Base-by-base conservation (phyloP, 2,797 vertebrate genomes). In the Melanotaenia maccullochi region DNA sequence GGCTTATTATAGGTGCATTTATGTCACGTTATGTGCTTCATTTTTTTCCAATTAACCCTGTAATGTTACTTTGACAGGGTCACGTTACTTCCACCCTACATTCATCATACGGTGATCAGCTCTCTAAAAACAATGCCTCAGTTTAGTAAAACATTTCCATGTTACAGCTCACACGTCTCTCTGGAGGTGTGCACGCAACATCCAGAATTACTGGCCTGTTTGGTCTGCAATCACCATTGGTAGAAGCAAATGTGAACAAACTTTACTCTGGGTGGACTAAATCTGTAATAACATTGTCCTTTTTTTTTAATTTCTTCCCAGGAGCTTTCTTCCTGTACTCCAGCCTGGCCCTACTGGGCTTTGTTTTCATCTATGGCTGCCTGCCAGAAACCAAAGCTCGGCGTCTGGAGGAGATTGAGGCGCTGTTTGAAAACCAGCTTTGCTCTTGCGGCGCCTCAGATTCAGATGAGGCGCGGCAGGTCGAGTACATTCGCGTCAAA, bases 401-500 rank as follows among this genome's bases (percentile, higher is more conserved):
- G 55, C 96, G 96, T 35, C 91, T 99, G 81, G 98, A 99, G 91
- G 98, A 99, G 93, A 97, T 99, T 9, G 98, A 99, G 76, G 95
- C 96, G 6, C 93, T 99, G 86, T 99, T 99, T 75, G 97, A 98
- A 84, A 96, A 88, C 91, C 95, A 92, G 83, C 95, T 99, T 3
- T 99, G 98, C 86, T 97, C 97, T 2, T 99, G 97, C 80, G 97
- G 98, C 54, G 90, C 93, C 68, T 93, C 96, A 0, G 97, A 99
- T 87, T 96, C 97, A 2, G 98, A 99, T 76, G 97, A 99, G 83
- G 97, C 94, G 12, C 94, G 97, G 75, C 98, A 99, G 78, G 97
- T 99, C 2, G 98, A 99, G 89, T 99, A 99, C 89, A 99, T 99
- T 87, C 95, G 98, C 61, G 98, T 99, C 81, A 99, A 99, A 92